phyloP scores from a whole-genome alignment of 2,888 invertebrate species.

The Tethea ocularis region DNA sequence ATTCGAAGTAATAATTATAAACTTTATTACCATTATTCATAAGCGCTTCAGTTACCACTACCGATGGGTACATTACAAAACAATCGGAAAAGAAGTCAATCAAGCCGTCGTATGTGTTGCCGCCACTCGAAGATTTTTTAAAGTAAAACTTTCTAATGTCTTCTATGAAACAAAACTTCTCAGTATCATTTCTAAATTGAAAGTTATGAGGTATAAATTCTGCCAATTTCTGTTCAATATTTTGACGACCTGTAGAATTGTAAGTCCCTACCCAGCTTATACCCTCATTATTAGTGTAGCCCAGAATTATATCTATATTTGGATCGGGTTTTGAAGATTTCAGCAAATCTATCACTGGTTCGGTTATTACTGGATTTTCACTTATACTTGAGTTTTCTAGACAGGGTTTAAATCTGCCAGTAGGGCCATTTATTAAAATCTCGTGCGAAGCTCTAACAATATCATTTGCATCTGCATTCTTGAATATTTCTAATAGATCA shows the following conservation, averaged over 20 bases:
- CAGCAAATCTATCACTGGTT: constrained; percentile 32
- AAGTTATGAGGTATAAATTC: constrained; percentile 38
- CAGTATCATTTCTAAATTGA: constrained; percentile 25
- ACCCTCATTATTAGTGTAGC: constrained; percentile 50
- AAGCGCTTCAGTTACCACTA: constrained; percentile 26
- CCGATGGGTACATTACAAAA: constrained; percentile 32
- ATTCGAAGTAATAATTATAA: constrained; percentile 47
- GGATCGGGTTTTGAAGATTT: constrained; percentile 20
- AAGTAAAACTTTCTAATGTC: constrained; percentile 41
- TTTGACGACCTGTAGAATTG: constrained; percentile 23
- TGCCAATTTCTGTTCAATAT: constrained; percentile 28
- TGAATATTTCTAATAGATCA: constrained; percentile 41
- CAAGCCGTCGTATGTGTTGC: constrained; percentile 20
- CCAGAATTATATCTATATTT: constrained; percentile 39
- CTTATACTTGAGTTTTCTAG: constrained; percentile 26
- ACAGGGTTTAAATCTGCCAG: constrained; percentile 39
- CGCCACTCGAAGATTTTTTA: constrained; percentile 23
- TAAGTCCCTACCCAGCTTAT: constrained; percentile 40
- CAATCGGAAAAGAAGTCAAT: constrained; percentile 48
- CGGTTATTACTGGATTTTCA: constrained; percentile 30
- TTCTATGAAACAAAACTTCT: constrained; percentile 28
- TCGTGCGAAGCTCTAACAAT: constrained; percentile 34
- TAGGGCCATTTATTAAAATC: constrained; percentile 29
- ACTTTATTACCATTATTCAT: constrained; percentile 25
- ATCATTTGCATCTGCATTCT: constrained; percentile 35